A percentile compares a stretch with the other conserved stretches of the same genome.
Conservation (phyloP, 2,888 invertebrate genomes). For the Drosophila colorata region DNA sequence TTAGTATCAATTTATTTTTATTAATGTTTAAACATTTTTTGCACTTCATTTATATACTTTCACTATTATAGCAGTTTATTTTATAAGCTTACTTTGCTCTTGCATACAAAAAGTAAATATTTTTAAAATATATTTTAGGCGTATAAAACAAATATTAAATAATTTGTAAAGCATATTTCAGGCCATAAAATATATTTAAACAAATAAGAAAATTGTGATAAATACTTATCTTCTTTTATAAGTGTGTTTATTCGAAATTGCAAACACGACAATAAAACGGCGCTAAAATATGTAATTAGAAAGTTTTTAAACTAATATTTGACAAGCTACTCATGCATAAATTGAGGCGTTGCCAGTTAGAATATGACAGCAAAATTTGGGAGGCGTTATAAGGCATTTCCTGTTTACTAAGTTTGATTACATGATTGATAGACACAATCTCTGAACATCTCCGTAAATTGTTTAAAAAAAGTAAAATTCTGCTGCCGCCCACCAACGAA, state of each 20-base stretch:
- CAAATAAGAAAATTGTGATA: too few species aligned
- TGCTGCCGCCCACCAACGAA: background rate
- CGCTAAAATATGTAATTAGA: slow-evolving; percentile 5
- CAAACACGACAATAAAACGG: slow-evolving; percentile 1
- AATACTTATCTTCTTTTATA: background rate
- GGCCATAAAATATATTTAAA: too few species aligned
- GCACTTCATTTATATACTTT: too few species aligned
- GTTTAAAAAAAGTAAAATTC: background rate
- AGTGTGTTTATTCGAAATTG: background rate
- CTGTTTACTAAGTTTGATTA: slow-evolving; percentile 8
- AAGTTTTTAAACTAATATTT: background rate
- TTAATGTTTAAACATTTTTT: too few species aligned
- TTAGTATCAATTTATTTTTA: too few species aligned
- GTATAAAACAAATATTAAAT: too few species aligned
- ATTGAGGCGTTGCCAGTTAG: slow-evolving; percentile 12
- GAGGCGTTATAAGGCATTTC: background rate
- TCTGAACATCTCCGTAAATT: background rate
- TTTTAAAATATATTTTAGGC: too few species aligned
- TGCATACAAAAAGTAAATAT: too few species aligned
- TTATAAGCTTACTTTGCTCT: too few species aligned
- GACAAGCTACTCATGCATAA: slow-evolving; percentile 28
- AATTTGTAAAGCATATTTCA: too few species aligned
- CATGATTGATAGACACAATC: too few species aligned
- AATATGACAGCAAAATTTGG: slow-evolving; percentile 2
- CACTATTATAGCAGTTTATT: too few species aligned